Conservation (phyloP, 1,140 invertebrate genomes). For the Dysdera silvatica region DNA sequence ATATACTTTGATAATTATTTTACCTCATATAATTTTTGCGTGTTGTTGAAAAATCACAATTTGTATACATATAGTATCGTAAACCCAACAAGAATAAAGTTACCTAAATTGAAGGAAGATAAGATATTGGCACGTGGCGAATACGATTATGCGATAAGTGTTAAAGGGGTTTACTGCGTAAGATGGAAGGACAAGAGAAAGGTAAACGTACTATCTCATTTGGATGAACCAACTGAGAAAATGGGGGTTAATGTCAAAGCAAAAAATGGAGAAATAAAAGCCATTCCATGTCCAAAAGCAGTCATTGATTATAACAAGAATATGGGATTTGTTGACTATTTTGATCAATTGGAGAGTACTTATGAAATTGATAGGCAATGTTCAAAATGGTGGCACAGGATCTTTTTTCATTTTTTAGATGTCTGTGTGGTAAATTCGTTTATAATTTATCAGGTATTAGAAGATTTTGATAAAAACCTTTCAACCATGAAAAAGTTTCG, state of each 20-base stretch:
- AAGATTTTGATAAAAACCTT: not conserved
- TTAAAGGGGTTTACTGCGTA: not conserved
- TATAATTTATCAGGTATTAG: too few species aligned
- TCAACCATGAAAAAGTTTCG: not conserved
- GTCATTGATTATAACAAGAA: too few species aligned
- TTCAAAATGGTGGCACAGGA: not conserved
- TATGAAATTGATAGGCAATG: not conserved
- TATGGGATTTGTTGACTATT: not conserved
- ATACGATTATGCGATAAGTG: not conserved
- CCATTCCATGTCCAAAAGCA: not conserved
- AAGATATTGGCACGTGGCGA: not conserved
- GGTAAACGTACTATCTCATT: not conserved
- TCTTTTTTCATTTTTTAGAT: too few species aligned
- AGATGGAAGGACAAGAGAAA: not conserved
- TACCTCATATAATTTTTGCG: not conserved
- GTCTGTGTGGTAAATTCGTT: too few species aligned
- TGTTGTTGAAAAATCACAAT: not conserved
- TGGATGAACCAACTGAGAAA: not conserved
- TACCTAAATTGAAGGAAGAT: not conserved
- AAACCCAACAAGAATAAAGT: not conserved
- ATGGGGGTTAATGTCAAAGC: not conserved
- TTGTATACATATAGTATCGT: not conserved
- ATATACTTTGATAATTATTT: conserved; percentile 1
- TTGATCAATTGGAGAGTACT: conserved; percentile 1
- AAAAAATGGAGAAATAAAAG: not conserved